Evolutionary conservation across 2,113 vertebrate species (phyloP), one percentile per base, ranked within the genome.

Genomic region (Lampris megalopsis): DNA sequence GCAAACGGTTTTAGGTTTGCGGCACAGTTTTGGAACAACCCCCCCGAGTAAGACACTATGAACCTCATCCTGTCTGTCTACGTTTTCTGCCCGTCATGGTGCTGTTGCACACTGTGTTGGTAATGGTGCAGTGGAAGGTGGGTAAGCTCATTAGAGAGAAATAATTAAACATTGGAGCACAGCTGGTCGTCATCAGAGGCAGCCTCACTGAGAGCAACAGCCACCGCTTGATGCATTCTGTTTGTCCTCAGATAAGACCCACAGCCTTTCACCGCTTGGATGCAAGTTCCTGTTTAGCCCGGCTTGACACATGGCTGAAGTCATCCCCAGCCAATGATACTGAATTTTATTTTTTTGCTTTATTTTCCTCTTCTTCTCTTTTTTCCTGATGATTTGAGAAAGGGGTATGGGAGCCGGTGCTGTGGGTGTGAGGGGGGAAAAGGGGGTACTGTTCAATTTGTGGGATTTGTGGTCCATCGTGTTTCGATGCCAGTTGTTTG

Each of bases 101-200:
- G 88, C 80, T 81, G 86, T 77, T 80, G 83, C 89, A 81, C 43
- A 67, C 80, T 68, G 86, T 71, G 79, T 80, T 88, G 81, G 85
- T 60, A 73, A 78, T 85, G 89, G 88, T 84, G 85, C 86, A 86
- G 79, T 85, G 89, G 91, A 92, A 93, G 91, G 93, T 93, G 91
- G 89, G 85, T 88, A 93, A 93, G 92, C 93, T 95, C 94, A 94
- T 95, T 94, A 95, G 92, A 91, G 85, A 87, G 84, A 93, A 94
- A 94, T 94, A 94, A 94, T 95, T 94, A 95, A 94, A 94, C 92
- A 91, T 85, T 82, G 88, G 88, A 90, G 91, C 93, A 92, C 94
- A 95, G 93, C 94, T 94, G 94, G 93, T 91, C 88, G 68, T 92
- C 93, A 92, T 95, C 82, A 81, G 74, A 85, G 77, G 57, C 41